Evolutionary conservation across 2,797 vertebrate genomes (phyloP).

Genomic region (Enteromius viviparus): DNA sequence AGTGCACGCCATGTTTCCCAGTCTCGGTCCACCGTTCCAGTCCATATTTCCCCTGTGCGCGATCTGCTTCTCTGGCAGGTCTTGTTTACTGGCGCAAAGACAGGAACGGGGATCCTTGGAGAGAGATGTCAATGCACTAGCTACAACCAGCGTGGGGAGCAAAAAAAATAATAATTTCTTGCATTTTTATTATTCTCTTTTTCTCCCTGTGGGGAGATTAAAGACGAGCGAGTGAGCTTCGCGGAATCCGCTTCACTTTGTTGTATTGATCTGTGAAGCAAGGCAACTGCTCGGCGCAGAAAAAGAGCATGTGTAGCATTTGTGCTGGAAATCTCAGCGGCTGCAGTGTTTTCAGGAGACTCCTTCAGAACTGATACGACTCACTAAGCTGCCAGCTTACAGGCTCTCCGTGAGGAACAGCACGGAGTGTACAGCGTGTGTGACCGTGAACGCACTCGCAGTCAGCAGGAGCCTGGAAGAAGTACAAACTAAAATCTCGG

Average conservation of each 20-base stretch:
- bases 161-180: background rate
- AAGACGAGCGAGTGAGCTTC: background rate
- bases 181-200: background rate
- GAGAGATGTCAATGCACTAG: constrained; percentile 60
- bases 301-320: constrained; percentile 7
- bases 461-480: constrained; percentile 25
- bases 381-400: background rate
- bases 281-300: background rate
- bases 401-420: background rate
- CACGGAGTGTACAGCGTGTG: constrained; percentile 10
- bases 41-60: constrained; percentile 75
- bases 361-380: background rate
- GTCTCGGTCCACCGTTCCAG: constrained; percentile 63
- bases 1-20: background rate
- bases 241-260: constrained; percentile 21
- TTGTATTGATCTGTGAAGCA: constrained; percentile 27
- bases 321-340: constrained; percentile 44
- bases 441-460: constrained; percentile 18
- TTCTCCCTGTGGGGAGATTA: background rate
- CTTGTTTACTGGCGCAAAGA: constrained; percentile 79
- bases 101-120: constrained; percentile 73
- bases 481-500: background rate
- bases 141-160: constrained; percentile 43
- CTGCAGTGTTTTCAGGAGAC: constrained; percentile 15
- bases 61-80: constrained; percentile 72